Conservation (phyloP, 2,797 vertebrate species). For the Zalophus californianus region DNA sequence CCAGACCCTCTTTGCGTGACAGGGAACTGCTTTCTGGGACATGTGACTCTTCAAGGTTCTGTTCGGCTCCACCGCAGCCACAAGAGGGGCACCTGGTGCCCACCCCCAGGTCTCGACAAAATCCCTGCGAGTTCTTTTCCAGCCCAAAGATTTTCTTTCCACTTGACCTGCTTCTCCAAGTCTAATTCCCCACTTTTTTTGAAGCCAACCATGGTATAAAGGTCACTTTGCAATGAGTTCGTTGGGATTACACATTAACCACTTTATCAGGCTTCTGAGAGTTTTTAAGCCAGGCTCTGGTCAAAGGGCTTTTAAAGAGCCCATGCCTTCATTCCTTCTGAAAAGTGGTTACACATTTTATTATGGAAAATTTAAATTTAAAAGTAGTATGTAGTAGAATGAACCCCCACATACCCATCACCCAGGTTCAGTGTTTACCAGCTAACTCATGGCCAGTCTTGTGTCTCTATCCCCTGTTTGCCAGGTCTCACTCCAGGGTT, state of each 20-base stretch:
- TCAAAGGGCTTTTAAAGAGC: not conserved
- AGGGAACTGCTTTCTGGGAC: constrained; percentile 53
- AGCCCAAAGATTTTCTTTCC: constrained; percentile 68
- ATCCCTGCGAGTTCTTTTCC: constrained; percentile 47
- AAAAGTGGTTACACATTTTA: constrained; percentile 4
- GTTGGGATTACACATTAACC: constrained; percentile 50
- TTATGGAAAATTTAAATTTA: constrained; percentile 33
- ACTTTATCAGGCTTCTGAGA: not conserved
- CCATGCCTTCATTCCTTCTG: constrained; percentile 27
- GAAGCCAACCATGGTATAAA: constrained; percentile 43
- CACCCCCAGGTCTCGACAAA: not conserved
- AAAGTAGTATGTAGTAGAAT: not conserved
- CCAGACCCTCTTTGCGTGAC: not conserved
- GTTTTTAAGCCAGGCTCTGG: constrained; percentile 38
- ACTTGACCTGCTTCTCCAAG: constrained; percentile 70
- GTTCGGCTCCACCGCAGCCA: not conserved
- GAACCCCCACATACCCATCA: too few species aligned
- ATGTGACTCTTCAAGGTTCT: constrained; percentile 44
- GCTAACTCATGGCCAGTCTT: not conserved
- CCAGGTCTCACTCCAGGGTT: too few species aligned
- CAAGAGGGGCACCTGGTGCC: not conserved
- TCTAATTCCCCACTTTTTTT: constrained; percentile 62
- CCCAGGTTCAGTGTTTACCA: not conserved
- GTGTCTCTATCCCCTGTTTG: not conserved
- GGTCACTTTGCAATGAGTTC: constrained; percentile 49